Evolutionary conservation across 2,797 vertebrate species (phyloP).

Genomic region (Phalanger gymnotis): DNA sequence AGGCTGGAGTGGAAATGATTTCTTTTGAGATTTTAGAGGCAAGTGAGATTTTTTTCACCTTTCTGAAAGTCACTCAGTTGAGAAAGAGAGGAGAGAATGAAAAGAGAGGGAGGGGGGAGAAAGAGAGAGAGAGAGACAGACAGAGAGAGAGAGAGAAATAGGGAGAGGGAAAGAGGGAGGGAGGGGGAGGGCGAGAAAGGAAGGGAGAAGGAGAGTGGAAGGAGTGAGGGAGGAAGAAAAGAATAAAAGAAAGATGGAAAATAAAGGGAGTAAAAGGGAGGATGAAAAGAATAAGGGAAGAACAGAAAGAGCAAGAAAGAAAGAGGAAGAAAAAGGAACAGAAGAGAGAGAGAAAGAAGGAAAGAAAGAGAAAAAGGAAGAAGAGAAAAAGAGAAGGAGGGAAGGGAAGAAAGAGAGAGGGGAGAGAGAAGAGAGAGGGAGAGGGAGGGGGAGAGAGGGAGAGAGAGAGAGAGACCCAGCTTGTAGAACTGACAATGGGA

Average conservation of each 20-base stretch:
- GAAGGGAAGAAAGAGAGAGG: too few species aligned
- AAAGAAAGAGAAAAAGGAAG: background rate
- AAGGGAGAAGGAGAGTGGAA: too few species aligned
- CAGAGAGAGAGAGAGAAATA: too few species aligned
- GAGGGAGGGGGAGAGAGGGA: background rate
- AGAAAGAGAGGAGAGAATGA: background rate
- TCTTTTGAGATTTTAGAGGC: conserved; percentile 9
- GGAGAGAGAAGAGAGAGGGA: background rate
- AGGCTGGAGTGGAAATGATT: background rate
- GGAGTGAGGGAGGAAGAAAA: too few species aligned
- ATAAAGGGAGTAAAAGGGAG: background rate
- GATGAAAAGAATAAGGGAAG: background rate
- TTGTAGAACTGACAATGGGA: background rate
- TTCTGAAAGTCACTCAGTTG: background rate
- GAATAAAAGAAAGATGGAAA: too few species aligned
- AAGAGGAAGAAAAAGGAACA: background rate
- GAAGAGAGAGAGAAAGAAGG: too few species aligned
- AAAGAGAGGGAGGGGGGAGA: background rate
- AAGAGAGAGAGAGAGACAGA: background rate
- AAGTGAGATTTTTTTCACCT: background rate
- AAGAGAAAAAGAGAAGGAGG: too few species aligned
- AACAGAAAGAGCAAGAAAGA: too few species aligned
- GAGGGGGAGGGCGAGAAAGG: too few species aligned
- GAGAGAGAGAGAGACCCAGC: background rate
- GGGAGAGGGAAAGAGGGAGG: too few species aligned